Conservation (phyloP, 2,113 vertebrate species). For the Strigops habroptila region DNA sequence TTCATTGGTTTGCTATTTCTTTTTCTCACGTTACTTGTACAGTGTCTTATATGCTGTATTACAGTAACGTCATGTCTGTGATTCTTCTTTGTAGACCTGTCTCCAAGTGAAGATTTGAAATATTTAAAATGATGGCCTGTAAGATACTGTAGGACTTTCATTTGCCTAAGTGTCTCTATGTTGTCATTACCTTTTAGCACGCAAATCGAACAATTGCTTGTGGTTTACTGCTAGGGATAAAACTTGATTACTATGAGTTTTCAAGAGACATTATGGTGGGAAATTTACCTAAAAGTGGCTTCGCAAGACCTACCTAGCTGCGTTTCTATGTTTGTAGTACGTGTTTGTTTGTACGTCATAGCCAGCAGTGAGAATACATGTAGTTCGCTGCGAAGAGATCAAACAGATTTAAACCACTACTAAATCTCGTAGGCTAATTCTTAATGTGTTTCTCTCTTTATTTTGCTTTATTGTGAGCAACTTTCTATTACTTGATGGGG, state of each 20-base stretch:
- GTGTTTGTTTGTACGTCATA: neutral
- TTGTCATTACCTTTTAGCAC: neutral
- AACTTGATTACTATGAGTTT: neutral
- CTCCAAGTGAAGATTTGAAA: neutral
- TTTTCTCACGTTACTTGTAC: neutral
- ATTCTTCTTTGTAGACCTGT: neutral
- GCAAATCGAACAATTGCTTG: neutral
- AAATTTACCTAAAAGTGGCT: neutral
- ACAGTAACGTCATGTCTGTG: neutral
- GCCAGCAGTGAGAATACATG: neutral
- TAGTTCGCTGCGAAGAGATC: neutral
- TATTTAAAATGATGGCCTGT: neutral
- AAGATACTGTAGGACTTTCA: neutral
- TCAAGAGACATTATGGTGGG: neutral
- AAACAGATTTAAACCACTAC: neutral
- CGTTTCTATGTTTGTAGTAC: neutral
- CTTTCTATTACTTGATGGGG: neutral
- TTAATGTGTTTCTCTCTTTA: neutral
- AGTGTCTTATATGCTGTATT: neutral
- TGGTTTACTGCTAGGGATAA: neutral
- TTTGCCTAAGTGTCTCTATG: neutral
- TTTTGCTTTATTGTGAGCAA: neutral
- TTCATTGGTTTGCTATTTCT: neutral
- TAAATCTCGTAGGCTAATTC: neutral
- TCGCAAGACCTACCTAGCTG: neutral